Conservation (phyloP, 2,888 invertebrate species). For the Neoascia interrupta region DNA sequence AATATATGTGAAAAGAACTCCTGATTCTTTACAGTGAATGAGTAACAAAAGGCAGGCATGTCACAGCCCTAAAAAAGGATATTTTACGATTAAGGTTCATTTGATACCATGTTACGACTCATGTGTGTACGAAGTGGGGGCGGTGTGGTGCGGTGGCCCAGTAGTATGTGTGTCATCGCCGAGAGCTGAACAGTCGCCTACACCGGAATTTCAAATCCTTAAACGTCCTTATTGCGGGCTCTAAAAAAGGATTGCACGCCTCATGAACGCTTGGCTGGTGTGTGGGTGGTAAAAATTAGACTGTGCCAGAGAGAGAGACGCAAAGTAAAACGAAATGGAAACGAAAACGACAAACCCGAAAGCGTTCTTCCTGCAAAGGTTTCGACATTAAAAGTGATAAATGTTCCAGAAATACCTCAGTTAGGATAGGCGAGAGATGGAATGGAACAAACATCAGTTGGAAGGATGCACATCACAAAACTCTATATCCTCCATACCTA, state of each 20-base stretch:
- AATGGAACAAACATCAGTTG: neutral
- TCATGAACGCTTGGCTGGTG: slow-evolving; percentile 48
- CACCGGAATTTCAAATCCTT: slow-evolving; percentile 57
- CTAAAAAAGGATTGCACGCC: slow-evolving; percentile 47
- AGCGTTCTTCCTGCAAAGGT: slow-evolving; percentile 53
- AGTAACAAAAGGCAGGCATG: slow-evolving; percentile 57
- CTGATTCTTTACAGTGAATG: slow-evolving; percentile 57
- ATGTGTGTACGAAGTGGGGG: slow-evolving; percentile 25
- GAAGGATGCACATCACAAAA: slow-evolving; percentile 5
- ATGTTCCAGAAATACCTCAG: slow-evolving; percentile 59
- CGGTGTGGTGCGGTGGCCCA: neutral
- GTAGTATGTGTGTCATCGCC: slow-evolving; percentile 27
- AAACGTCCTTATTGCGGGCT: slow-evolving; percentile 52
- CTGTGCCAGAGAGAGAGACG: neutral
- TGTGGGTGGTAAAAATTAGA: neutral
- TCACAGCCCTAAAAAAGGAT: slow-evolving; percentile 51
- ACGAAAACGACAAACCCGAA: slow-evolving; percentile 47
- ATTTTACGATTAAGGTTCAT: slow-evolving; percentile 61
- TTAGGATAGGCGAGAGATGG: neutral
- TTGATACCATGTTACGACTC: slow-evolving; percentile 49
- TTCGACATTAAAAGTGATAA: slow-evolving; percentile 69
- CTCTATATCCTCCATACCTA: neutral
- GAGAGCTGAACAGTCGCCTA: slow-evolving; percentile 35
- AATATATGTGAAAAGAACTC: slow-evolving; percentile 49
- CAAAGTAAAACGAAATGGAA: slow-evolving; percentile 44